phyloP scores from a whole-genome alignment of 2,113 vertebrate species.

The Pterophyllum scalare region DNA sequence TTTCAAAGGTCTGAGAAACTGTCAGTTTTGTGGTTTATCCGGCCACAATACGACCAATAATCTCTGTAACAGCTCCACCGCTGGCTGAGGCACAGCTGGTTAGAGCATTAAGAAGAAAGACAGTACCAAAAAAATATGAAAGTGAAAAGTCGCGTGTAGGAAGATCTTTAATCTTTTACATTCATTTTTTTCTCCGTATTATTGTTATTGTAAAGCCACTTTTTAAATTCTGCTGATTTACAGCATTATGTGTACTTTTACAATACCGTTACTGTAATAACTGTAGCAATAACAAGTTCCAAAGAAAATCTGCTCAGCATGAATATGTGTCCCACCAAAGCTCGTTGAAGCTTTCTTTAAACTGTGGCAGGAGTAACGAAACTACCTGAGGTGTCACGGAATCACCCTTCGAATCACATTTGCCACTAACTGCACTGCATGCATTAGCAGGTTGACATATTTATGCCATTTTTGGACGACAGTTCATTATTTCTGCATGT shows the following conservation, averaged over 20 bases:
- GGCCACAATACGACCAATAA: conserved; percentile 52
- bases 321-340: neutral
- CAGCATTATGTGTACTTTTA: neutral
- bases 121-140: neutral
- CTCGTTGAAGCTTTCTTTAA: neutral
- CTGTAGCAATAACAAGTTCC: neutral
- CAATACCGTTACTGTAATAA: neutral
- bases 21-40: conserved; percentile 61
- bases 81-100: conserved; percentile 25
- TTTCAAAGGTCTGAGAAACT: conserved; percentile 71
- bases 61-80: conserved; percentile 31
- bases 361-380: neutral
- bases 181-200: neutral
- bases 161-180: neutral
- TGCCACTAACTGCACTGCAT: conserved; percentile 12
- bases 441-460: neutral
- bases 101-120: neutral
- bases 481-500: neutral
- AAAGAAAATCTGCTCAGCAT: neutral
- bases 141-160: neutral
- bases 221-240: neutral
- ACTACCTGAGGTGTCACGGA: neutral
- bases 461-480: neutral
- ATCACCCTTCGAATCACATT: conserved; percentile 12
- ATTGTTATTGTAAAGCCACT: neutral